These are phyloP conservation scores for Ciona savignyi DNA, from an alignment of 23 tunicate species.

Conservation along the genomic window DNA sequence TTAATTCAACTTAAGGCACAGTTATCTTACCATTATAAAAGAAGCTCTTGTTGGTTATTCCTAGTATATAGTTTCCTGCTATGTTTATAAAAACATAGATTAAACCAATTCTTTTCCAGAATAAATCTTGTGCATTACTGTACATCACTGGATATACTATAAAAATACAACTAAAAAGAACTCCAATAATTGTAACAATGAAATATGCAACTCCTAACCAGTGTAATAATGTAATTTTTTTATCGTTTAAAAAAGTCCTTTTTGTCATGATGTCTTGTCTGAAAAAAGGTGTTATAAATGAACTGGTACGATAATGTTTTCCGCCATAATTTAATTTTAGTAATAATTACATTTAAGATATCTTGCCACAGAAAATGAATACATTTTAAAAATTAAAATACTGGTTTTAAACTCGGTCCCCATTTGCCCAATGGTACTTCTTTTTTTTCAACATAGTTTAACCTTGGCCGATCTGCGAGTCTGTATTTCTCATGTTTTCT, in stretches of 20 bases:
- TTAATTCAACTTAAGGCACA: no score
- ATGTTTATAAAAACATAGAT: constrained; percentile 63
- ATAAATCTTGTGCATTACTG: constrained; percentile 19
- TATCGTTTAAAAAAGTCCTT: neutral
- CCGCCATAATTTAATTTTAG: no score
- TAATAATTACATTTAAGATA: no score
- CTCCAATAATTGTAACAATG: constrained; percentile 31
- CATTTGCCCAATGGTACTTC: constrained; percentile 73
- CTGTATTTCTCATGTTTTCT: constrained; percentile 47
- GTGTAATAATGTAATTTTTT: neutral
- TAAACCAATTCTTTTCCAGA: neutral
- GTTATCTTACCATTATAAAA: no score
- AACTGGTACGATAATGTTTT: no score
- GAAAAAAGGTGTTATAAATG: no score
- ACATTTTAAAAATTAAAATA: constrained; percentile 18
- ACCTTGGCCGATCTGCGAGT: constrained; percentile 38
- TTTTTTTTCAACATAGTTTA: constrained; percentile 42
- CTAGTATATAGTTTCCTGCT: constrained; percentile 75
- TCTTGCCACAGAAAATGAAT: neutral
- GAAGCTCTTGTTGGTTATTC: constrained; percentile 11
- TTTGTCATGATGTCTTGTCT: neutral
- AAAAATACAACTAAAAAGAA: constrained; percentile 43
- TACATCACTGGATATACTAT: constrained; percentile 47
- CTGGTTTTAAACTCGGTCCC: constrained; percentile 63
- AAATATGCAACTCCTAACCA: constrained; percentile 26